Evolutionary conservation across 2,888 invertebrate genomes (phyloP).

Genomic region (Dynastes hyllus): DNA sequence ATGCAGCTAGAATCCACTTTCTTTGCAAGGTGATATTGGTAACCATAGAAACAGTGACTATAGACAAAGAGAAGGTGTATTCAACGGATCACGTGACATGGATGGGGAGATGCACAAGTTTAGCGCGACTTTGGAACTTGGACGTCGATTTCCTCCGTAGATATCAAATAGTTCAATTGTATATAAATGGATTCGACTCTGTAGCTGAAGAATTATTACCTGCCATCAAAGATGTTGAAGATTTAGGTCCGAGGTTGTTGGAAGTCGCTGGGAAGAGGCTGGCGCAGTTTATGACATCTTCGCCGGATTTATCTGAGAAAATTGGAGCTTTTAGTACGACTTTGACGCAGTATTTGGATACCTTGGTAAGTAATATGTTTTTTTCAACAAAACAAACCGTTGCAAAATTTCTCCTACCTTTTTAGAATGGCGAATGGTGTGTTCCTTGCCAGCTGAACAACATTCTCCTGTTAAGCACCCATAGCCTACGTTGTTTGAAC

Average conservation of each 20-base stretch:
- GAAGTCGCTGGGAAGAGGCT: conserved; percentile 88
- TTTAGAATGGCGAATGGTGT: conserved; percentile 68
- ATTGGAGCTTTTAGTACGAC: conserved; percentile 86
- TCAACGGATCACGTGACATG: conserved; percentile 75
- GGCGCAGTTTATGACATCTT: conserved; percentile 77
- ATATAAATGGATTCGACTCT: conserved; percentile 77
- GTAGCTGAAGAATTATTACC: conserved; percentile 78
- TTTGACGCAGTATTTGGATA: conserved; percentile 84
- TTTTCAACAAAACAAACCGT: too few species aligned
- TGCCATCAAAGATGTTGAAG: conserved; percentile 80
- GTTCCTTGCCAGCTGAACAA: conserved; percentile 64
- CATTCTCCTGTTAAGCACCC: conserved; percentile 69
- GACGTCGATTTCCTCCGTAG: conserved; percentile 82
- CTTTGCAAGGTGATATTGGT: conserved; percentile 82
- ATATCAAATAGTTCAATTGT: conserved; percentile 81
- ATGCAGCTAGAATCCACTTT: conserved; percentile 81
- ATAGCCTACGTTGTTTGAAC: conserved; percentile 69
- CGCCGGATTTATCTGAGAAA: conserved; percentile 77
- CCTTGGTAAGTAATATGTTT: conserved; percentile 72
- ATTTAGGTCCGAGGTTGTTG: conserved; percentile 81
- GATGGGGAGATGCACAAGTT: conserved; percentile 81
- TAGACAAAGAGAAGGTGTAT: conserved; percentile 73
- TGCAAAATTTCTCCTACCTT: too few species aligned
- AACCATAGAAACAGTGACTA: conserved; percentile 82
- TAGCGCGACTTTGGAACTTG: conserved; percentile 86